These are phyloP conservation scores for Eclectus roratus DNA, from an alignment of 2,113 vertebrate genomes.

Conservation along the genomic window DNA sequence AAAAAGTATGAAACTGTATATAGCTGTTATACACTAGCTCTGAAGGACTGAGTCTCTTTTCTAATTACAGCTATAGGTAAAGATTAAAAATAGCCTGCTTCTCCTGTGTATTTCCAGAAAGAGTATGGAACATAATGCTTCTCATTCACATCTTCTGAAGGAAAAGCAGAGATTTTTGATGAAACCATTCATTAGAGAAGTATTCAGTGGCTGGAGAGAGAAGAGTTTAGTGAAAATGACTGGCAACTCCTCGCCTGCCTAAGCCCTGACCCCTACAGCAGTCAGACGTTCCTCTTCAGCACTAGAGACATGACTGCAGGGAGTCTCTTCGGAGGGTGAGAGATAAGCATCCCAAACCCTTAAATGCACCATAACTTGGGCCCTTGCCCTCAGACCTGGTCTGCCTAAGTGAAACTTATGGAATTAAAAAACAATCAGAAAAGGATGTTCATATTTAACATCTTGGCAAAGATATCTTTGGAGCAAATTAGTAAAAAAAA, in stretches of 20 bases:
- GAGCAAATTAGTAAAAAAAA: neutral
- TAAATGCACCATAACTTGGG: neutral
- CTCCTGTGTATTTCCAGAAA: neutral
- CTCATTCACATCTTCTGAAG: neutral
- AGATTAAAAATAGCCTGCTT: neutral
- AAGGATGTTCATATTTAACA: neutral
- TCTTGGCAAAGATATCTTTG: neutral
- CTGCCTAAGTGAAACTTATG: neutral
- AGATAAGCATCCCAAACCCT: neutral
- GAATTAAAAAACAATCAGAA: neutral
- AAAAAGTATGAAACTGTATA: neutral
- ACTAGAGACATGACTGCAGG: neutral
- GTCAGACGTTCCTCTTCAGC: neutral
- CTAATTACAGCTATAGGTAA: neutral
- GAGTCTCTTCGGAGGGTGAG: neutral
- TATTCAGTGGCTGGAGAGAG: neutral
- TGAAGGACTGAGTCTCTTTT: neutral
- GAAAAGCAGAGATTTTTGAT: neutral
- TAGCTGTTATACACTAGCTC: neutral
- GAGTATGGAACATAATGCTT: neutral
- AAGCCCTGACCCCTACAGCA: neutral
- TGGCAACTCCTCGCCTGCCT: neutral
- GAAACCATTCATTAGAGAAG: neutral
- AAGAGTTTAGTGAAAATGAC: neutral
- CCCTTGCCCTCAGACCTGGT: neutral